A percentile compares a stretch with the other conserved stretches of the same genome.
phyloP scores from a whole-genome alignment of 2,888 invertebrate genomes.

The Dusona sp. region DNA sequence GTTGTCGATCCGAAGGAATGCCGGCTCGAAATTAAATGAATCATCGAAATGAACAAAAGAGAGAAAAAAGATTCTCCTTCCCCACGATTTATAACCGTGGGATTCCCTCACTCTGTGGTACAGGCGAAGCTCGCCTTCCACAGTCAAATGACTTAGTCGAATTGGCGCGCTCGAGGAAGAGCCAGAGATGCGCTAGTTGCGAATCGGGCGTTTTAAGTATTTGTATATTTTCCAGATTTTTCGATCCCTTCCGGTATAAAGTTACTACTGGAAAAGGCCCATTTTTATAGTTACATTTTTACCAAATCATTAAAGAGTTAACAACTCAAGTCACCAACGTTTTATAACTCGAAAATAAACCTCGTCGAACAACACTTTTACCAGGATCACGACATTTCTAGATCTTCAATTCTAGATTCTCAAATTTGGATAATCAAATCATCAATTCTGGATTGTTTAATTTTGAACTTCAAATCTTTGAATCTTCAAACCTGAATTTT shows the following conservation, averaged over 20 bases:
- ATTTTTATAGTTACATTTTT: too few species aligned
- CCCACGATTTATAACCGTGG: not conserved
- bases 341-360: not conserved
- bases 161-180: not conserved
- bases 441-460: not conserved
- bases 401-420: not conserved
- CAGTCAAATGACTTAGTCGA: not conserved
- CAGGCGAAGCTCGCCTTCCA: not conserved
- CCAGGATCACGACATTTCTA: too few species aligned
- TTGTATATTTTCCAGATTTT: too few species aligned
- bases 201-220: too few species aligned
- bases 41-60: not conserved
- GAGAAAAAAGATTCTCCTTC: not conserved
- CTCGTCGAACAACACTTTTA: too few species aligned
- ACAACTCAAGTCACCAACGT: too few species aligned
- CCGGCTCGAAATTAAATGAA: not conserved
- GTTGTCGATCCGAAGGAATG: constrained; percentile 5
- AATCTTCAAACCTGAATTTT: too few species aligned
- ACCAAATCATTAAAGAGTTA: too few species aligned
- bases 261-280: too few species aligned
- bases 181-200: not conserved
- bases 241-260: too few species aligned
- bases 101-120: constrained; percentile 1
- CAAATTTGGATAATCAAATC: not conserved
- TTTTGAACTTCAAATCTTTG: not conserved